These are phyloP conservation scores for Sphaerophoria rueppellii DNA, from an alignment of 2,888 invertebrate species.

Conservation along the genomic window DNA sequence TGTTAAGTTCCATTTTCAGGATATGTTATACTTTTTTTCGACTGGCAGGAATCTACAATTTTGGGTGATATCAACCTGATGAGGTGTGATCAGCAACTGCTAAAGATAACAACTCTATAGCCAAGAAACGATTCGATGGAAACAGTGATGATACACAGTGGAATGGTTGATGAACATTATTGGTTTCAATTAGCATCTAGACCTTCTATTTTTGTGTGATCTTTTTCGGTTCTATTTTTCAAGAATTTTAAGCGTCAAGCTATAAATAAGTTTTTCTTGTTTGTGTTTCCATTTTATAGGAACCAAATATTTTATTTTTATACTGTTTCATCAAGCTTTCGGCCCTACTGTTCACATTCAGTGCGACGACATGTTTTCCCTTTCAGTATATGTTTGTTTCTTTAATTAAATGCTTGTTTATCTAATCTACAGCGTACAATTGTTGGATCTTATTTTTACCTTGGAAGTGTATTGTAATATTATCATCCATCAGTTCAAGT, in stretches of 20 bases:
- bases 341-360: background rate
- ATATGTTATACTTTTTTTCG: conserved; percentile 66
- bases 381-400: conserved; percentile 64
- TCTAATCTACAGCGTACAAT: conserved; percentile 30
- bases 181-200: background rate
- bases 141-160: conserved; percentile 9
- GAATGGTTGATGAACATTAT: background rate
- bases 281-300: too few relatives aligned
- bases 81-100: conserved; percentile 62
- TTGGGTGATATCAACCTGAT: conserved; percentile 43
- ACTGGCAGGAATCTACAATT: background rate
- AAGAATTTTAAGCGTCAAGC: too few relatives aligned
- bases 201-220: background rate
- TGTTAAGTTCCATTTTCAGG: conserved; percentile 79
- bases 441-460: conserved; percentile 52
- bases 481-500: conserved; percentile 56
- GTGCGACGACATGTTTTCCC: conserved; percentile 33
- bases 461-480: conserved; percentile 46
- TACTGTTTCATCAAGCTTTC: background rate
- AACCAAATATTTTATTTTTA: background rate
- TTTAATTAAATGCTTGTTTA: conserved; percentile 43
- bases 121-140: background rate
- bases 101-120: conserved; percentile 25
- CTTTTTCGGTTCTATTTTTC: too few relatives aligned
- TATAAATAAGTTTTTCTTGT: too few relatives aligned